Percentiles rank a stretch among this genome's conserved stretches.
These are phyloP conservation scores for Siniperca undulata DNA, from an alignment of 2,797 vertebrate species.

Conservation along the genomic window DNA sequence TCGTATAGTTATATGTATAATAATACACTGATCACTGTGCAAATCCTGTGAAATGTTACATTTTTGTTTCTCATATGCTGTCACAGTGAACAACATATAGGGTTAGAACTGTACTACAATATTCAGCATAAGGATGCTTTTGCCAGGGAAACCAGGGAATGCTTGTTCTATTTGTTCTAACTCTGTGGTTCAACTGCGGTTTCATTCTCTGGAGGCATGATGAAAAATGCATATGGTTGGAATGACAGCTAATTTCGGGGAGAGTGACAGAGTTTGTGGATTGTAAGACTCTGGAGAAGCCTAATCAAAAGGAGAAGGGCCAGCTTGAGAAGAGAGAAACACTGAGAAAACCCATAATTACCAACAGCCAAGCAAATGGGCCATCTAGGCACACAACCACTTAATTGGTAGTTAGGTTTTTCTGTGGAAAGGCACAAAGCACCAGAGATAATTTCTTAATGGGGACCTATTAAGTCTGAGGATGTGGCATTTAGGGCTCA, in stretches of 20 bases:
- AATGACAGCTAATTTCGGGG: constrained; percentile 76
- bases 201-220: constrained; percentile 55
- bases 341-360: constrained; percentile 82
- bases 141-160: background rate
- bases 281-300: constrained; percentile 77
- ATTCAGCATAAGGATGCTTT: background rate
- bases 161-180: constrained; percentile 13
- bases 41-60: constrained; percentile 2
- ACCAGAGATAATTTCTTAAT: constrained; percentile 87
- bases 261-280: constrained; percentile 76
- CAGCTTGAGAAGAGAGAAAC: constrained; percentile 69
- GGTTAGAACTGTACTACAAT: background rate
- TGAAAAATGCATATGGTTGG: constrained; percentile 69
- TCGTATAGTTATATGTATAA: background rate
- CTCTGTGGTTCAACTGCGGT: constrained; percentile 29
- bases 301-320: constrained; percentile 78
- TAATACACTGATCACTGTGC: background rate
- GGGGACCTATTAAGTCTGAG: constrained; percentile 81
- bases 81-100: background rate
- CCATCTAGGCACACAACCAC: constrained; percentile 78
- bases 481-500: constrained; percentile 79
- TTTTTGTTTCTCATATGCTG: background rate
- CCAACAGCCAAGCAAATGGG: constrained; percentile 81
- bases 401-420: constrained; percentile 86
- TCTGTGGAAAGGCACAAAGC: constrained; percentile 81